Conservation (phyloP, 1,140 invertebrate species). For the Brachionus koreanus region DNA sequence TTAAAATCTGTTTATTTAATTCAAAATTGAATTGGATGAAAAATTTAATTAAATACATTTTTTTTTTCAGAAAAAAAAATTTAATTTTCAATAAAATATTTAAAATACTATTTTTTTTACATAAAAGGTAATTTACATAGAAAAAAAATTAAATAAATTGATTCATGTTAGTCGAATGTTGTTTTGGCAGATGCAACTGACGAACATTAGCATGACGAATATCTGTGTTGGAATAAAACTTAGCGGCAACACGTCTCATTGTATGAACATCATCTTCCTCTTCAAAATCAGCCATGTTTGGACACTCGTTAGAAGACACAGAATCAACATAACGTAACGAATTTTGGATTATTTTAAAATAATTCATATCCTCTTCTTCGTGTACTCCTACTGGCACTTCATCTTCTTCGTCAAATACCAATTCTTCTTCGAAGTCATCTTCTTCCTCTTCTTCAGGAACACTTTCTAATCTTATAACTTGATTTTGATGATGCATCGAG, state of each 20-base stretch:
- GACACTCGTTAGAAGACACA: not conserved
- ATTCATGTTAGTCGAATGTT: not conserved
- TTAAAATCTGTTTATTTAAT: too few species aligned
- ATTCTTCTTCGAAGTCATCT: not conserved
- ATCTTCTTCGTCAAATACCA: slow-evolving; percentile 34
- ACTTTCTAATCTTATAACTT: not conserved
- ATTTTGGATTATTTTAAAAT: slow-evolving; percentile 30
- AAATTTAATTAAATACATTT: too few species aligned
- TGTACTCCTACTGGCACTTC: not conserved
- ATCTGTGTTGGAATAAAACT: not conserved
- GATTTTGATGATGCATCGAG: not conserved
- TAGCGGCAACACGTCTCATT: slow-evolving; percentile 20
- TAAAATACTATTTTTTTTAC: not conserved
- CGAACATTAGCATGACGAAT: not conserved
- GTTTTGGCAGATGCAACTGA: not conserved
- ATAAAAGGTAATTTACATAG: not conserved
- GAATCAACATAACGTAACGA: slow-evolving; percentile 25
- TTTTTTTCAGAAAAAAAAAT: too few species aligned
- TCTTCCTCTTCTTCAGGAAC: slow-evolving; percentile 33
- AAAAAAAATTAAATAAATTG: not conserved
- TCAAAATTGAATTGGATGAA: too few species aligned
- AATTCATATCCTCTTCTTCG: slow-evolving; percentile 3
- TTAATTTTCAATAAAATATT: not conserved
- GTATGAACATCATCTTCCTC: not conserved
- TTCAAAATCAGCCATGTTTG: not conserved